Conservation (phyloP, 1,140 invertebrate species). For the Lamellibrachia luymesi region DNA sequence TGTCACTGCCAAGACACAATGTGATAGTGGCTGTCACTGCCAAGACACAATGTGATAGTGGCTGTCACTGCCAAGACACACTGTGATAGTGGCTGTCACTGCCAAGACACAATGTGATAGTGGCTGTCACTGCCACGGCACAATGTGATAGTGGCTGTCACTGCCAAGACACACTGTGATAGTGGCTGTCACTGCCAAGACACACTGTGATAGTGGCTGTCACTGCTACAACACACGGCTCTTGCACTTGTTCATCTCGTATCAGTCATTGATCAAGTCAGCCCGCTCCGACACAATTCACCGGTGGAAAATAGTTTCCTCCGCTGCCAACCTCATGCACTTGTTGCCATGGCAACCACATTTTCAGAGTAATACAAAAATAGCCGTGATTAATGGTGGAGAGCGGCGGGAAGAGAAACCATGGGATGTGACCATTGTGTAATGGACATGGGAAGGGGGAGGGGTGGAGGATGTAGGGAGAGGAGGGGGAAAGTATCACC, state of each 20-base stretch:
- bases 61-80: too few relatives aligned
- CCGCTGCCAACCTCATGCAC: neutral
- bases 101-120: too few relatives aligned
- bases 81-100: too few relatives aligned
- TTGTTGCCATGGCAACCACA: neutral
- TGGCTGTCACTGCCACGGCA: too few relatives aligned
- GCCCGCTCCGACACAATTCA: neutral
- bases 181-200: too few relatives aligned
- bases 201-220: neutral
- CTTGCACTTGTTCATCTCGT: neutral
- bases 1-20: too few relatives aligned
- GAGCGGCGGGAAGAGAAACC: neutral
- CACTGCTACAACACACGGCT: neutral
- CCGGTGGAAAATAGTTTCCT: neutral
- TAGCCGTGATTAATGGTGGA: neutral
- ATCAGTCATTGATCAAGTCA: neutral
- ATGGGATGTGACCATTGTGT: too few relatives aligned
- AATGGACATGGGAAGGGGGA: neutral
- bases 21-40: too few relatives aligned
- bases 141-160: too few relatives aligned
- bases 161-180: too few relatives aligned
- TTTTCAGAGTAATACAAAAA: slow-evolving; percentile 1
- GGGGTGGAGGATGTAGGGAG: neutral
- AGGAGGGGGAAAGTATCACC: too few relatives aligned
- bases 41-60: too few relatives aligned